Base-by-base conservation (phyloP, 2,797 vertebrate genomes). In the Lepus townsendii region DNA sequence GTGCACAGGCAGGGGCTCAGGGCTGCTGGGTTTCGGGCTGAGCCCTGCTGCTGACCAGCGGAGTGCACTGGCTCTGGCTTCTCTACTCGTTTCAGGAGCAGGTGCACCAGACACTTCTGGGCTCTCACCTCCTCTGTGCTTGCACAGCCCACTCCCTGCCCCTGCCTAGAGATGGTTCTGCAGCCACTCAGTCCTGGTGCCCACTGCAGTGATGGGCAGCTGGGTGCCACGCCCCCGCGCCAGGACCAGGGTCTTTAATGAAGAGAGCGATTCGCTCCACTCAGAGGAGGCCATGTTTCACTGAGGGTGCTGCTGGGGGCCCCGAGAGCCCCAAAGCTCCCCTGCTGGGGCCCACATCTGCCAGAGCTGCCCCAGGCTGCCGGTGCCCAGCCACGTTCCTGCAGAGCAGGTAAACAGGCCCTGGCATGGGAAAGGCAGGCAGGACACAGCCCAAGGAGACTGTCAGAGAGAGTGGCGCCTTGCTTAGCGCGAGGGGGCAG, bases 401-500 rank as follows among this genome's bases (percentile, higher is more conserved):
- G 35, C 69, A 93, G 78, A 75, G 60, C 17, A 6, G 20, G 50
- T 62, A 60, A 79, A 62, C 73, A 90, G 69, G 26, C 24, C 85
- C 83, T 78, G 87, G 54, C 19, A 7, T 24, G 27, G 27, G 42
- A 54, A 72, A 77, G 42, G 27, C 14, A 16, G 60, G 52, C 91
- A 91, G 89, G 65, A 72, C 69, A 63, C 65, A 75, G 63, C 60
- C 76, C 9, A 3, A 20, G 42, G 75, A 63, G 75, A 77, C 65
- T 69, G 19, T 75, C 27, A 16, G 89, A 68, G 87, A 50, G 73
- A 32, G 7, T 0, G 4, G 52, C 6, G 71, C 2, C 91, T 78
- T 94, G 89, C 63, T 91, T 91, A 93, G 71, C 89, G 62, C 0
- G 5, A 69, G 92, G 17, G 65, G 95, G 83, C 47, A 62, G 95